Evolutionary conservation across 2,888 invertebrate genomes (phyloP).

Genomic region (Carterocephalus palaemon): DNA sequence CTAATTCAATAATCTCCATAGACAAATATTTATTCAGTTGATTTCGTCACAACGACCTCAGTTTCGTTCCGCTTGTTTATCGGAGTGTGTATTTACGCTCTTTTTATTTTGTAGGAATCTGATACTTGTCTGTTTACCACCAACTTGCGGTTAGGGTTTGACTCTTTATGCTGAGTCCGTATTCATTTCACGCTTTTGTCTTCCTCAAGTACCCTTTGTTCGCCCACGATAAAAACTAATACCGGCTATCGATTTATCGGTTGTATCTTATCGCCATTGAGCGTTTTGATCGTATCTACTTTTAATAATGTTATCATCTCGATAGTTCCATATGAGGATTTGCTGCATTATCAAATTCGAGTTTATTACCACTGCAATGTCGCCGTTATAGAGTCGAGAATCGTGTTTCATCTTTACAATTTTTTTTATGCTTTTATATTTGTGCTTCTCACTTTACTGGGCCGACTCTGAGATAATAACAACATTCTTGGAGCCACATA

Average conservation of each 20-base stretch:
- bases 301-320: constrained; percentile 27
- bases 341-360: constrained; percentile 26
- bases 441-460: constrained; percentile 8
- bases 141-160: constrained; percentile 42
- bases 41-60: constrained; percentile 55
- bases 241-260: constrained; percentile 44
- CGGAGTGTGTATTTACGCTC: constrained; percentile 58
- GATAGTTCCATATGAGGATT: constrained; percentile 28
- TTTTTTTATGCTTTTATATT: constrained; percentile 13
- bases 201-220: constrained; percentile 35
- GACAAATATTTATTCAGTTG: constrained; percentile 22
- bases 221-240: constrained; percentile 30
- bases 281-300: constrained; percentile 26
- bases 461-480: constrained; percentile 15
- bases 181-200: constrained; percentile 42
- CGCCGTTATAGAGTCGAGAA: constrained; percentile 5
- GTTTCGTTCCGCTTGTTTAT: constrained; percentile 56
- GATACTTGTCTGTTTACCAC: constrained; percentile 45
- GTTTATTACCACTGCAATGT: constrained; percentile 14
- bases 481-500: constrained; percentile 16
- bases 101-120: constrained; percentile 59
- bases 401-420: constrained; percentile 15
- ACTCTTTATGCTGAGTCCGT: constrained; percentile 36
- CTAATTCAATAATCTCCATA: constrained; percentile 14
- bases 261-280: constrained; percentile 29